Base-by-base conservation (phyloP, 2,888 invertebrate species). In the Physocephala rufipes region DNA sequence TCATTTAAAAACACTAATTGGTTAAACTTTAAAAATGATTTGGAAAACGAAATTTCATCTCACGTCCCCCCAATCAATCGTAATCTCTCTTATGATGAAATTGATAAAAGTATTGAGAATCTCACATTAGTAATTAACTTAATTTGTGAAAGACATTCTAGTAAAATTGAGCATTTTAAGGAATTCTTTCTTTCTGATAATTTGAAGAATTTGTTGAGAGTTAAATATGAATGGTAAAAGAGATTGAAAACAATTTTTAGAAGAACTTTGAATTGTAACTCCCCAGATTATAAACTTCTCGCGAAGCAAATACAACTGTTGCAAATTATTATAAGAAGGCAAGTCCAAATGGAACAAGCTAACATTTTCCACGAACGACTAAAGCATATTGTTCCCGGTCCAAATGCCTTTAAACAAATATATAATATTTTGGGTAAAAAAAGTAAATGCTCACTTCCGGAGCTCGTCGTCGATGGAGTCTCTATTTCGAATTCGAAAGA, bases 1-100 rank as follows among this genome's bases (percentile, higher is more conserved):
- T 65, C 70, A 9, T 13, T 65, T 49, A 45, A 64, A 30, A 47
- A 64, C 15, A 65, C 55, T 53, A 70, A 70, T 12, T 19, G 63
- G 15, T 7, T 9, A 45, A 28, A 65, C 19, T 58, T 12, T 2
- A 2, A 26, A 9, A 1, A 19, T 36, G 65, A 70, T 21, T 24
- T 70, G n/a, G 28, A 63, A 58, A 26, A 24, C 13, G 16, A n/a
- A 30, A n/a, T 59, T 59, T 26, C 16, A 24, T 13, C 1, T 9
- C 16, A 12, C 61, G 16, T 61, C 30, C 61, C 61, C 5, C 28
- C n/a, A 1, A 2, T 13, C 2, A 26, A 61, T n/a, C 28, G n/a
- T 28, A 61, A 16, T 30, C 9, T 61, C 1, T n/a, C 16, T 1
- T 36, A 43, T n/a, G 1, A 2, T 5, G 30, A 30, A n/a, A 61